Base-by-base conservation (phyloP, 2,797 vertebrate species). In the Chaetophractus vellerosus region DNA sequence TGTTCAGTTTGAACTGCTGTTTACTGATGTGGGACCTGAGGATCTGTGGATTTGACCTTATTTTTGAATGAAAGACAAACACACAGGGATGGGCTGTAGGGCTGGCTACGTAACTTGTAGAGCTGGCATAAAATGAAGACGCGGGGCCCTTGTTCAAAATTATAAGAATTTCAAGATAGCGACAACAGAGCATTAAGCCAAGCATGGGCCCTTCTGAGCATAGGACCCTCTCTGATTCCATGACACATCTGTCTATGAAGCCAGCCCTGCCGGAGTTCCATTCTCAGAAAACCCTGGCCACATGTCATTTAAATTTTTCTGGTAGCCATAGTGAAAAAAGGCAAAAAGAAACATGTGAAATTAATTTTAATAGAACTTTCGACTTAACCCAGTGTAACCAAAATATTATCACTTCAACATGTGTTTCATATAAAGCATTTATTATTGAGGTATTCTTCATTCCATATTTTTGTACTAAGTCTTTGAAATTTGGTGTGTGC, bases 281-380 rank as follows among this genome's bases (percentile, higher is more conserved):
- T 23, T 31, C 26, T 78, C 14, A 66, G 57, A 68, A 86, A 52
- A 21, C 1, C 15, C n/a, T 2, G 16, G 3, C 45, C 18, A 83
- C 66, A 45, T 55, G 38, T 63, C 89, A 89, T 88, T 85, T 45
- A 88, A 96, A 84, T 41, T 86, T 80, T 90, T 93, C 28, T 95
- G 50, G 61, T 82, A 71, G 61, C 28, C 19, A 48, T 52, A 81
- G 33, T 55, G 3, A 71, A 38, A 83, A 57, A 68, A 59, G 10
- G 12, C 21, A 33, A 33, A 66, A 76, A 48, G 74, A 76, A 64
- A 75, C 5, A 95, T 7, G 0, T 80, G 28, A 80, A 79, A 83
- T 90, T 78, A 64, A 86, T 92, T 89, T 89, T 59, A 61, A 48
- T 33, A 84, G 48, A 23, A 50, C 79, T 50, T 75, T 94, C 93